Conservation (phyloP, 1,140 invertebrate species). For the Neodiprion virginianus region DNA sequence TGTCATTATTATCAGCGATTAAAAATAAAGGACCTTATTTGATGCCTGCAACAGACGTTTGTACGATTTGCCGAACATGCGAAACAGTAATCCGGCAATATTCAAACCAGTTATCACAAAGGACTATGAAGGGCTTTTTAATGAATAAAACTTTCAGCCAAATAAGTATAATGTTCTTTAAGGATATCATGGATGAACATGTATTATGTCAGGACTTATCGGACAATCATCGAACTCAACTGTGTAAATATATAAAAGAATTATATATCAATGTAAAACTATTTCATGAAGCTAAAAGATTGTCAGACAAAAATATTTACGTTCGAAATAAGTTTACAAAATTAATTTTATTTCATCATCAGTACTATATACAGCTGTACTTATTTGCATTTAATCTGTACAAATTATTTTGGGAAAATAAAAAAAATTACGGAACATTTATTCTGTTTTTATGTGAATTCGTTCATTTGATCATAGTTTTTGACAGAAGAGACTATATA, state of each 20-base stretch:
- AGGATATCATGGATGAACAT: slow-evolving; percentile 12
- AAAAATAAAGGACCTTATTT: slow-evolving; percentile 14
- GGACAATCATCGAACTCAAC: slow-evolving; percentile 8
- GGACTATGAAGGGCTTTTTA: slow-evolving; percentile 1
- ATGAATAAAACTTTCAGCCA: slow-evolving; percentile 11
- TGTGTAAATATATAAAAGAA: slow-evolving; percentile 14
- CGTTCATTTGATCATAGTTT: too few species aligned
- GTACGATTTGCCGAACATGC: slow-evolving; percentile 8
- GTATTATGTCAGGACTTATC: slow-evolving; percentile 9
- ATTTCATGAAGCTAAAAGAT: slow-evolving; percentile 6
- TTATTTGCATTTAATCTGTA: slow-evolving; percentile 5
- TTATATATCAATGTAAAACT: slow-evolving; percentile 10
- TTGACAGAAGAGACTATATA: too few species aligned
- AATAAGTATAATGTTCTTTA: slow-evolving; percentile 4
- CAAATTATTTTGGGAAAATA: too few species aligned
- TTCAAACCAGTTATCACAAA: slow-evolving; percentile 9
- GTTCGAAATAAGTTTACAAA: slow-evolving; percentile 14
- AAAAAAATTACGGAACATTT: too few species aligned
- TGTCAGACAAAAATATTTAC: neutral
- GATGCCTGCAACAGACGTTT: neutral
- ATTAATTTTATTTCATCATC: slow-evolving; percentile 10
- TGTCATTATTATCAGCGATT: slow-evolving; percentile 9
- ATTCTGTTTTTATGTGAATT: too few species aligned
- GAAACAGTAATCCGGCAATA: slow-evolving; percentile 12
- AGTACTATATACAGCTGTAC: neutral